A percentile compares a stretch with the other conserved stretches of the same genome.
Evolutionary conservation across 2,888 invertebrate species (phyloP).

Genomic region (Tridacna crocea): DNA sequence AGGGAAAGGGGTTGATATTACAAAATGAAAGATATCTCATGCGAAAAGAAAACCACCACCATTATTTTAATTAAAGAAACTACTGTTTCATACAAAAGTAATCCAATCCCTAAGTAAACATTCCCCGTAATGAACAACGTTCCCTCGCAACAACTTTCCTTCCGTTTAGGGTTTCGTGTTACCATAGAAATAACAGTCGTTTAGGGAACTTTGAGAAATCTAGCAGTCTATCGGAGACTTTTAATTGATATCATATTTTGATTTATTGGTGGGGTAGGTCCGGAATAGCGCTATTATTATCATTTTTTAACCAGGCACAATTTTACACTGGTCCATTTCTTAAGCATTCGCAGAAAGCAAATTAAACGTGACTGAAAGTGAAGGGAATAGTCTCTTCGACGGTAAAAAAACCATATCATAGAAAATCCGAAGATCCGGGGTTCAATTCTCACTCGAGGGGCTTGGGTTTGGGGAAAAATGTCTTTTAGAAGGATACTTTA

Average conservation of each 20-base stretch:
- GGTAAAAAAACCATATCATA: too few relatives aligned
- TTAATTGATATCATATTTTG: constrained; percentile 35
- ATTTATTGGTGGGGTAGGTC: constrained; percentile 24
- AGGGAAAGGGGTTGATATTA: too few relatives aligned
- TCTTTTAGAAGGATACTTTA: too few relatives aligned
- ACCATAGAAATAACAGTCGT: constrained; percentile 5
- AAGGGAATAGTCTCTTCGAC: neutral
- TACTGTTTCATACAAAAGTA: neutral
- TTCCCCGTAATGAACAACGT: constrained; percentile 5
- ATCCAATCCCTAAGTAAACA: constrained; percentile 13
- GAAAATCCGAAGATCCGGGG: too few relatives aligned
- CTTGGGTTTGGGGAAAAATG: too few relatives aligned
- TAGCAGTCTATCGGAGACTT: constrained; percentile 13
- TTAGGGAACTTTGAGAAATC: neutral
- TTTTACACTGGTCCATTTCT: neutral
- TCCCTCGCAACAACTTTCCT: neutral
- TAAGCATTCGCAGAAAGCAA: neutral
- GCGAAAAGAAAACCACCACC: too few relatives aligned
- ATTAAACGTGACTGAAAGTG: neutral
- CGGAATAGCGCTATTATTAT: constrained; percentile 7
- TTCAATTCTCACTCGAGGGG: too few relatives aligned
- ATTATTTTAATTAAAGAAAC: too few relatives aligned
- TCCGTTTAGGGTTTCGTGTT: constrained; percentile 19
- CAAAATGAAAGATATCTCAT: too few relatives aligned
- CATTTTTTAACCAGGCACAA: neutral